Conservation (phyloP, 1,140 invertebrate species). For the Camponotus floridanus region DNA sequence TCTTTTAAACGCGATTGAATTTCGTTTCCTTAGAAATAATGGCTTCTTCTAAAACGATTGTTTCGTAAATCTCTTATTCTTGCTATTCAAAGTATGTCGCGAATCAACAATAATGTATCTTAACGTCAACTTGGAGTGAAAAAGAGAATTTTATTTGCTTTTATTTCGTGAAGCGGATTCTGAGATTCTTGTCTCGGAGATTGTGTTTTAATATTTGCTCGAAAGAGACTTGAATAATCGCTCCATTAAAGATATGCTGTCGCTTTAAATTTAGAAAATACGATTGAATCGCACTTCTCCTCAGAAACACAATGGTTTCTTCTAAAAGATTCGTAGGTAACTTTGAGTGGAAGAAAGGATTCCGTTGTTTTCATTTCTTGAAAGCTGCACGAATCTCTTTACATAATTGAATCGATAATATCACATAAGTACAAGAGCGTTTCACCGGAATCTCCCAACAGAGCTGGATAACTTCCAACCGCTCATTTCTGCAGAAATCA, state of each 20-base stretch:
- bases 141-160: too few relatives aligned
- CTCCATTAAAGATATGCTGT: too few relatives aligned
- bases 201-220: too few relatives aligned
- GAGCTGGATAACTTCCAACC: background rate
- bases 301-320: too few relatives aligned
- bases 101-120: background rate
- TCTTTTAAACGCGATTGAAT: background rate
- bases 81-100: background rate
- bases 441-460: background rate
- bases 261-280: too few relatives aligned
- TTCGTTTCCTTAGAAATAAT: background rate
- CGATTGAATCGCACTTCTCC: too few relatives aligned
- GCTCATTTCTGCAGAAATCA: slow-evolving; percentile 2
- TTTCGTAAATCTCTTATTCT: background rate
- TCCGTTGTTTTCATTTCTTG: background rate
- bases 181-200: too few relatives aligned
- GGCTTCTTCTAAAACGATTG: background rate
- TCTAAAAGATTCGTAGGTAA: background rate
- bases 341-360: background rate
- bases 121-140: background rate
- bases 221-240: too few relatives aligned
- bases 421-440: background rate
- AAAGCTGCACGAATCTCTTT: background rate
- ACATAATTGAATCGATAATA: slow-evolving; percentile 12
- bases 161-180: too few relatives aligned